phyloP scores from a whole-genome alignment of 2,797 vertebrate genomes.

The Tachyglossus aculeatus region DNA sequence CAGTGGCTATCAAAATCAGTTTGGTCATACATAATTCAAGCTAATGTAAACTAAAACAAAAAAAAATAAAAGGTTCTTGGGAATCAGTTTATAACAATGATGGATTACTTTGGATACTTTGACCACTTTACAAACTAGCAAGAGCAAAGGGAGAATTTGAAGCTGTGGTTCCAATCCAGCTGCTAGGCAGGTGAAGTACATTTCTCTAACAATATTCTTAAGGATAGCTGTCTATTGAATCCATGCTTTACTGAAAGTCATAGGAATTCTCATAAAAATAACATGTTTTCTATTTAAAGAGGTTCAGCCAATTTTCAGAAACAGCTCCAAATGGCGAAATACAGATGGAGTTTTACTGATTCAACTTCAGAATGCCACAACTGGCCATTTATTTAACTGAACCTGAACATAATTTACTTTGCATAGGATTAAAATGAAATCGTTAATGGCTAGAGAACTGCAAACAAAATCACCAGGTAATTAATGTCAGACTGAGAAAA shows the following conservation, averaged over 20 bases:
- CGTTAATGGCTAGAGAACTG: conserved; percentile 12
- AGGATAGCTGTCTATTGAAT: not conserved
- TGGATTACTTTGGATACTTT: not conserved
- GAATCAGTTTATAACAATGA: conserved; percentile 2
- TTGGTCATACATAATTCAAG: not conserved
- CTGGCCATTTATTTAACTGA: not conserved
- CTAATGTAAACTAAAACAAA: not conserved
- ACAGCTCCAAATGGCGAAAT: conserved; percentile 16
- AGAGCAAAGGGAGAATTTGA: not conserved
- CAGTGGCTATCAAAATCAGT: not conserved
- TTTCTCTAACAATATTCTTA: conserved; percentile 20
- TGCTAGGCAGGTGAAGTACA: conserved; percentile 15
- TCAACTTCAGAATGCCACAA: conserved; percentile 21
- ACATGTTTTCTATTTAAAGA: conserved; percentile 14
- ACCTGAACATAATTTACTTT: conserved; percentile 8
- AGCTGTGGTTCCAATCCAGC: not conserved
- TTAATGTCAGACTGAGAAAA: too few species aligned
- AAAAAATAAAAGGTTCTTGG: conserved; percentile 7
- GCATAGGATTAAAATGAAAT: not conserved
- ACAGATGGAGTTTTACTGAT: conserved; percentile 13
- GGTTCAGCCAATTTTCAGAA: not conserved
- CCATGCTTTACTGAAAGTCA: not conserved
- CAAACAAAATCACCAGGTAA: conserved; percentile 34
- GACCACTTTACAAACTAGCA: not conserved
- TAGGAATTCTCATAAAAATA: not conserved